Conservation (phyloP, 1,140 invertebrate genomes). For the Lineus longissimus region DNA sequence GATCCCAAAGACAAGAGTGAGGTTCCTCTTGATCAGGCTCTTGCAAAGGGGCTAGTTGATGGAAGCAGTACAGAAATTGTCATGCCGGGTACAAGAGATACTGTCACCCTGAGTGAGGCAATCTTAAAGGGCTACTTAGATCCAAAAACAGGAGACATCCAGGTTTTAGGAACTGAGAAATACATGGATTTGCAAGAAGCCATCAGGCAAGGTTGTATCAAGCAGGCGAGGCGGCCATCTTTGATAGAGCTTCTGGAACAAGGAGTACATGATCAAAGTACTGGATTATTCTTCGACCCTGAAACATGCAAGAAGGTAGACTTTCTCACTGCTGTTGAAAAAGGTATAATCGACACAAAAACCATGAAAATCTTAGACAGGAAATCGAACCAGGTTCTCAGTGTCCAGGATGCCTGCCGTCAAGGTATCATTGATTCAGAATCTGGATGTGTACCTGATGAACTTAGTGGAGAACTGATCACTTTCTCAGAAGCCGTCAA, state of each 20-base stretch:
- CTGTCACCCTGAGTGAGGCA: not conserved
- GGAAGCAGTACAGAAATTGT: slow-evolving; percentile 3
- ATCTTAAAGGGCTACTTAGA: not conserved
- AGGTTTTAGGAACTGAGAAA: not conserved
- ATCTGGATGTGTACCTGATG: not conserved
- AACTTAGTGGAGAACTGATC: slow-evolving; percentile 21
- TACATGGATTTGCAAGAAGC: not conserved
- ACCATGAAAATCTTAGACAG: slow-evolving; percentile 67
- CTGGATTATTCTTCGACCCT: slow-evolving; percentile 12
- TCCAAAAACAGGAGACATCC: not conserved
- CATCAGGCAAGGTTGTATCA: not conserved
- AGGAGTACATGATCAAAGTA: not conserved
- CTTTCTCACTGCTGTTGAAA: slow-evolving; percentile 13
- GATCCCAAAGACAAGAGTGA: slow-evolving; percentile 75
- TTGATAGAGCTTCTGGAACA: not conserved
- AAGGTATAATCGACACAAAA: slow-evolving; percentile 49
- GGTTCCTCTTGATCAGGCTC: not conserved
- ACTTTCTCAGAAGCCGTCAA: slow-evolving; percentile 54
- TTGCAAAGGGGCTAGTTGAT: not conserved
- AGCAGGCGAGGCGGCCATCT: slow-evolving; percentile 1
- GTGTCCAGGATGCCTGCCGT: not conserved
- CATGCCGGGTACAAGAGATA: not conserved
- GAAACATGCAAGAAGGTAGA: slow-evolving; percentile 14
- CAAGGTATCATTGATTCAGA: not conserved
- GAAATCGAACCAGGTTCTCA: slow-evolving; percentile 61